Evolutionary conservation across 2,797 vertebrate genomes (phyloP).

Genomic region (Alca torda): DNA sequence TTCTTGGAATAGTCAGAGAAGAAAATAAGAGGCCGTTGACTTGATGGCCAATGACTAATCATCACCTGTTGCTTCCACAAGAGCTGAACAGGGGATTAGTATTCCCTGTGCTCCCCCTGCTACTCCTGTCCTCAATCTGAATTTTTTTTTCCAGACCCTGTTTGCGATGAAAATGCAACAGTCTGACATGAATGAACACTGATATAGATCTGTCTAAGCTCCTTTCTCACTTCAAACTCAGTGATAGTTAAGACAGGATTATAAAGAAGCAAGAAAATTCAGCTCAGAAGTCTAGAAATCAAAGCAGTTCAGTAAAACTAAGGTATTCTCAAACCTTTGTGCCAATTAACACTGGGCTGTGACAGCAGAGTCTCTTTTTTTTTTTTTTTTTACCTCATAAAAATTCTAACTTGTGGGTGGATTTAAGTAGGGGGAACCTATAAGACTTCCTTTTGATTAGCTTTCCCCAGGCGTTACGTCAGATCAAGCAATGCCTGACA

Average conservation of each 20-base stretch:
- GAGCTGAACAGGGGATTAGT: background rate
- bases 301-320: constrained; percentile 41
- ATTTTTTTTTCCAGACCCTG: background rate
- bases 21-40: background rate
- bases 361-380: constrained; percentile 16
- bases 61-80: background rate
- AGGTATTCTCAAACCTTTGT: constrained; percentile 43
- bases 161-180: constrained; percentile 32
- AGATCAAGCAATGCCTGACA: constrained; percentile 43
- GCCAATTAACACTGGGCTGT: constrained; percentile 51
- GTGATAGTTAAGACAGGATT: constrained; percentile 60
- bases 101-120: background rate
- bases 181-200: constrained; percentile 53
- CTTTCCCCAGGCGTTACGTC: constrained; percentile 3
- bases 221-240: constrained; percentile 54
- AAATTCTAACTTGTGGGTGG: constrained; percentile 45
- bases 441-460: constrained; percentile 26
- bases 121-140: background rate
- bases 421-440: constrained; percentile 40
- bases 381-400: background rate
- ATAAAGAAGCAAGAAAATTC: constrained; percentile 36
- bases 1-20: background rate
- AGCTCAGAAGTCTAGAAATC: constrained; percentile 43
- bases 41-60: background rate
- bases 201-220: constrained; percentile 52